Percentiles rank a stretch among this genome's conserved stretches.
phyloP scores from a whole-genome alignment of 2,888 invertebrate species.

The Drosophila limbata region DNA sequence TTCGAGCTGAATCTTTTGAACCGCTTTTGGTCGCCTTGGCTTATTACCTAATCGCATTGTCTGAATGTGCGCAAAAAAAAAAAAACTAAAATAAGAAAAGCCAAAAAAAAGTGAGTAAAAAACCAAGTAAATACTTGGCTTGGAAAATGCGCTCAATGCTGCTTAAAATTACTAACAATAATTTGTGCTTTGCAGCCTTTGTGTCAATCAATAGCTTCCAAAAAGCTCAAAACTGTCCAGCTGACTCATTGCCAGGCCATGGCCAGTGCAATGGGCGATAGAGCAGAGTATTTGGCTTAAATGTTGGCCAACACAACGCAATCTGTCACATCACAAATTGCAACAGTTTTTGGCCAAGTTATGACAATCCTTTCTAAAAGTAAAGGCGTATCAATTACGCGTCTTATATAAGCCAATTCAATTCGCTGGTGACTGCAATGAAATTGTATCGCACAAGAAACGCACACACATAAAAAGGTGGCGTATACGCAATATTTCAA shows the following conservation, averaged over 20 bases:
- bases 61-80: conserved; percentile 43
- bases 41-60: conserved; percentile 66
- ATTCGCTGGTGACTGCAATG: conserved; percentile 40
- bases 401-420: conserved; percentile 56
- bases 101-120: background rate
- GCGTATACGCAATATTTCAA: conserved; percentile 77
- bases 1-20: conserved; percentile 50
- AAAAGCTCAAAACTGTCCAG: conserved; percentile 10
- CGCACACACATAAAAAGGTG: conserved; percentile 35
- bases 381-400: conserved; percentile 67
- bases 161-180: background rate
- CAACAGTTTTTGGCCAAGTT: conserved; percentile 43
- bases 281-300: conserved; percentile 15
- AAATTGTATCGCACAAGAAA: conserved; percentile 63
- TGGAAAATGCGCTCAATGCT: conserved; percentile 45
- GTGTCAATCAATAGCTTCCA: conserved; percentile 45
- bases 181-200: conserved; percentile 23
- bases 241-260: conserved; percentile 57
- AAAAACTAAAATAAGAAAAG: background rate
- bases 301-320: conserved; percentile 29
- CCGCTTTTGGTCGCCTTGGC: conserved; percentile 53
- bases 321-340: conserved; percentile 44
- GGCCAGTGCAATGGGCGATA: conserved; percentile 38
- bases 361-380: conserved; percentile 68
- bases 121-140: conserved; percentile 33